Conservation (phyloP, 2,113 vertebrate species). For the Carettochelys insculpta region DNA sequence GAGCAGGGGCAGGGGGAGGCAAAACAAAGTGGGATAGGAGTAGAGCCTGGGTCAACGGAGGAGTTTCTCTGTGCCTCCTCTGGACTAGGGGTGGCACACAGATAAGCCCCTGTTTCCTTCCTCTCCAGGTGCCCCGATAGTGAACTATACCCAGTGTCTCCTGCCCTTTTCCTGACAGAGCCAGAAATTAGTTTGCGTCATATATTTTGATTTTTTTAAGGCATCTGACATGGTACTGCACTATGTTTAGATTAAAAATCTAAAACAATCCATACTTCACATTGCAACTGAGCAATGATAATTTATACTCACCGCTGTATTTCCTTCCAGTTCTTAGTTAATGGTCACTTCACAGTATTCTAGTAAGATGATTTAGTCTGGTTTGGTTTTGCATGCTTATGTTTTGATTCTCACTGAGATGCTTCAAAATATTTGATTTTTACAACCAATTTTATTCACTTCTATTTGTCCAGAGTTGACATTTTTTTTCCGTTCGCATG, state of each 20-base stretch:
- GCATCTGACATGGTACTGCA: neutral
- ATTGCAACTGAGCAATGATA: neutral
- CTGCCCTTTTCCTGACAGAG: neutral
- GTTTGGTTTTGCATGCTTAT: neutral
- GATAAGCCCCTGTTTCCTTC: too few species aligned
- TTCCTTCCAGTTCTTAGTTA: neutral
- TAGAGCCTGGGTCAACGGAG: too few species aligned
- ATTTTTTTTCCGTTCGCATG: neutral
- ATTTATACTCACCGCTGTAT: neutral
- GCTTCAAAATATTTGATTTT: slow-evolving; percentile 14
- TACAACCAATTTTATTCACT: slow-evolving; percentile 38
- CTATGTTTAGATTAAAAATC: neutral
- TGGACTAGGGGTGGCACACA: too few species aligned
- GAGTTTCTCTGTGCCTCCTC: too few species aligned
- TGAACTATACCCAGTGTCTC: neutral
- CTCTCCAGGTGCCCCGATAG: too few species aligned
- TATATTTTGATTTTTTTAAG: neutral
- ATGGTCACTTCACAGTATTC: neutral
- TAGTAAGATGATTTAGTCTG: neutral
- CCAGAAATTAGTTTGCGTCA: neutral
- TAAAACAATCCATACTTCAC: neutral
- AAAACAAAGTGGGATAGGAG: too few species aligned
- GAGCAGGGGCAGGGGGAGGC: too few species aligned
- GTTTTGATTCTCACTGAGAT: neutral
- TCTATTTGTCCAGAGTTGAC: slow-evolving; percentile 25